These are phyloP conservation scores for Drosophila anceps DNA, from an alignment of 2,888 invertebrate species.

Conservation along the genomic window DNA sequence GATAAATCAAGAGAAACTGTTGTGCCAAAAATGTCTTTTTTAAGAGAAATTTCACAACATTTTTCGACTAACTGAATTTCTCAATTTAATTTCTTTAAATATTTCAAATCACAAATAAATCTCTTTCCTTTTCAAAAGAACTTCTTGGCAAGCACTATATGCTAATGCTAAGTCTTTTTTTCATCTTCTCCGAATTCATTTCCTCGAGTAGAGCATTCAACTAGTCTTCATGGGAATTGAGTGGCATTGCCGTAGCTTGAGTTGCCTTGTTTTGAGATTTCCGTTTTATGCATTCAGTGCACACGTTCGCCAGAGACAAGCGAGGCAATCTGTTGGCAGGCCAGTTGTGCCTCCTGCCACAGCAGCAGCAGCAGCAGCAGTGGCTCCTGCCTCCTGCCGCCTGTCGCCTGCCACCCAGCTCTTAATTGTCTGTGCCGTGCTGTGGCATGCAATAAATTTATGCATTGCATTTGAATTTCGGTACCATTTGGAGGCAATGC, in stretches of 20 bases:
- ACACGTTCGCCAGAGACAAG: conserved; percentile 73
- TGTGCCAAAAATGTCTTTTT: too few species aligned
- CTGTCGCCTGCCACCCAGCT: conserved; percentile 21
- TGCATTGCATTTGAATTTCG: conserved; percentile 78
- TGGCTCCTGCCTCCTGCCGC: background rate
- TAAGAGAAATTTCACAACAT: too few species aligned
- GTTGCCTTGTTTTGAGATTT: conserved; percentile 57
- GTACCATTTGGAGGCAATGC: conserved; percentile 26
- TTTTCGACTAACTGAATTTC: background rate
- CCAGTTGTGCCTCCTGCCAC: conserved; percentile 9
- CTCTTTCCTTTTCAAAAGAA: background rate
- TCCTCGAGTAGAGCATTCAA: conserved; percentile 41
- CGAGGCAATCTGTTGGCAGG: conserved; percentile 67
- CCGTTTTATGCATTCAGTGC: conserved; percentile 78
- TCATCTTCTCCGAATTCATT: background rate
- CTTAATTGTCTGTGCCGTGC: conserved; percentile 75
- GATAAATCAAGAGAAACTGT: too few species aligned
- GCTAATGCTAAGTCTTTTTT: background rate
- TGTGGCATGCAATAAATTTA: conserved; percentile 75
- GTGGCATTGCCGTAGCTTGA: conserved; percentile 7
- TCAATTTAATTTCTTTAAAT: background rate
- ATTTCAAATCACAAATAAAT: background rate
- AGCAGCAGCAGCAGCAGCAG: background rate
- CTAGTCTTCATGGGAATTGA: background rate
- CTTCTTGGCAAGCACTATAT: background rate